These are phyloP conservation scores for Triplophysa yarkandensis DNA, from an alignment of 2,797 vertebrate genomes.

Conservation along the genomic window DNA sequence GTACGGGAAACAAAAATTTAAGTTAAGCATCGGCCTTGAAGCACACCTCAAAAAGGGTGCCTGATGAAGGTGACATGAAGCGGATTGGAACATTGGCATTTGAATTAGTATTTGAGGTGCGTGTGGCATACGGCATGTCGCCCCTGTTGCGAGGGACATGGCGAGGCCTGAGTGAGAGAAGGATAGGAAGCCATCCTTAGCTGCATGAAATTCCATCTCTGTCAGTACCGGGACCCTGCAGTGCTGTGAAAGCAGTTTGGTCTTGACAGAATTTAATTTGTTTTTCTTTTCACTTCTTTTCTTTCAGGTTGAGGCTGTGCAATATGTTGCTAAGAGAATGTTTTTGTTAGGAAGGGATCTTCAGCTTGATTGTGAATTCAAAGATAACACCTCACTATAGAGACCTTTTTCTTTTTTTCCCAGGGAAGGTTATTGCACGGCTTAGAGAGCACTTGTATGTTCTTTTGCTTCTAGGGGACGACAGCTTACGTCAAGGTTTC, in stretches of 20 bases:
- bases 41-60: conserved; percentile 5
- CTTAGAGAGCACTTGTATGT: conserved; percentile 19
- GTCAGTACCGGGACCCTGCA: conserved; percentile 43
- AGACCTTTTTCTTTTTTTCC: conserved; percentile 15
- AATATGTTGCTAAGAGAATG: conserved; percentile 42
- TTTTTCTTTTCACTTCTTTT: conserved; percentile 27
- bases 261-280: conserved; percentile 60
- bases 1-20: conserved; percentile 35
- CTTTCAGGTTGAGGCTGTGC: conserved; percentile 26
- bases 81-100: background rate
- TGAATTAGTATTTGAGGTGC: conserved; percentile 6
- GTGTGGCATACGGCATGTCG: background rate
- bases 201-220: conserved; percentile 61
- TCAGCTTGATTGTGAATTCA: conserved; percentile 40
- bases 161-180: conserved; percentile 47
- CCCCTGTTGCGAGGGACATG: conserved; percentile 39
- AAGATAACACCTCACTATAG: conserved; percentile 32
- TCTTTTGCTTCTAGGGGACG: conserved; percentile 19
- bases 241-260: conserved; percentile 56
- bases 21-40: conserved; percentile 26
- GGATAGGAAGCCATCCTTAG: conserved; percentile 56
- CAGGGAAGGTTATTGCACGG: conserved; percentile 2
- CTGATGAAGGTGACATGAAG: conserved; percentile 12
- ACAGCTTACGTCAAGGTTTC: conserved; percentile 2
- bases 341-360: conserved; percentile 37